Base-by-base conservation (phyloP, 2,888 invertebrate species). In the Synergus umbraculus region DNA sequence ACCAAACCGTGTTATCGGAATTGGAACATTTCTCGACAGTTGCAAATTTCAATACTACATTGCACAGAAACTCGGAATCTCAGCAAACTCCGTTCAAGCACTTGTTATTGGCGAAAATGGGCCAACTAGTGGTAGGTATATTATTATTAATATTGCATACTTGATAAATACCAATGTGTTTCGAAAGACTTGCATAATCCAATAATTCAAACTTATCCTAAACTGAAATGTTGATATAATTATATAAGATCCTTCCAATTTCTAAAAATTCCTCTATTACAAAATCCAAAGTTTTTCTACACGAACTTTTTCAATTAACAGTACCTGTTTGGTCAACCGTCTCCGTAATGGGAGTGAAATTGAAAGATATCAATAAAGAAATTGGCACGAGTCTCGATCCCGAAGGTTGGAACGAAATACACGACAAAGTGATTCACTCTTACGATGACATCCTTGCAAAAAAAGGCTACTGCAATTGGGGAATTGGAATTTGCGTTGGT, bases 301-400 rank as follows among this genome's bases (percentile, higher is more conserved):
- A n/a, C n/a, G 65, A 43, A 65, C 8, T 41, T 43, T 64, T 85
- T 86, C 41, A 41, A 10, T 44, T 37, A 22, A 58, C 86, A 92
- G 94, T 94, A 81, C 93, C 94, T 8, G 93, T 94, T 44, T 94
- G 94, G 94, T 94, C 94, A 78, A 92, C 93, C 44, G 94, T 93
- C 54, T 93, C 93, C 83, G 93, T 94, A 18, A 94, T 93, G 85
- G 94, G 94, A 66, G 93, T 94, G 66, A 91, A 92, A 78, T 90
- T 94, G 76, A 90, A 90, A 82, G 93, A 93, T 82, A 89, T 94
- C 77, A 93, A 93, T 84, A 93, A 93, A 44, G 90, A 92, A 66
- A 92, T 93, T 78, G 94, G 94, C n/a, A 83, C 83, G 80, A 89
- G 60, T 86, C 86, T 43, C 41, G 94, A 94, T 84, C 92, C 92